Evolutionary conservation across 2,888 invertebrate species (phyloP).

Genomic region (Plemyria rubiginata): DNA sequence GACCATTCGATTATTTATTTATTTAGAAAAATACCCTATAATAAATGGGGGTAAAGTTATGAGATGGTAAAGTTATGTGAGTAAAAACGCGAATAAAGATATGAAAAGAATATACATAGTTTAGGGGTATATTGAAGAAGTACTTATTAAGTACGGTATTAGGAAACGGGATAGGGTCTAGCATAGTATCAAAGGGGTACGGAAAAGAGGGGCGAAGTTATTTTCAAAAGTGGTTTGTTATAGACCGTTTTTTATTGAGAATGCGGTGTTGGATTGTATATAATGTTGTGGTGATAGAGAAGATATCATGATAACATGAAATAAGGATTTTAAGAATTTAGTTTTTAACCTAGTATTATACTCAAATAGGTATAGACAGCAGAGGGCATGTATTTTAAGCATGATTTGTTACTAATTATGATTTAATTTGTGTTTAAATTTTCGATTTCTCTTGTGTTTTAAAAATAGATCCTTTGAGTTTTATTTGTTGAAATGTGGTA

Average conservation of each 20-base stretch:
- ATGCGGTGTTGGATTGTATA: not conserved
- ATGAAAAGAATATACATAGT: too few species aligned
- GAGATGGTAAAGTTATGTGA: too few species aligned
- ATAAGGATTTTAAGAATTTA: not conserved
- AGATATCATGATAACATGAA: not conserved
- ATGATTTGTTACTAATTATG: constrained; percentile 40
- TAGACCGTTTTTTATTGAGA: not conserved
- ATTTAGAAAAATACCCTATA: too few species aligned
- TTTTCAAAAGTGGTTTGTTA: too few species aligned
- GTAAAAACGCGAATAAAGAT: too few species aligned
- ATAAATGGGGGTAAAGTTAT: too few species aligned
- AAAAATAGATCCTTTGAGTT: constrained; percentile 21
- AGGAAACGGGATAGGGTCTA: too few species aligned
- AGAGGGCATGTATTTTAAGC: constrained; percentile 38
- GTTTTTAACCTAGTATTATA: not conserved
- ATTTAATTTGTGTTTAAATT: constrained; percentile 36
- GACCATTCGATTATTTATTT: too few species aligned
- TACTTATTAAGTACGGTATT: too few species aligned
- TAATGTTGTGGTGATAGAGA: not conserved
- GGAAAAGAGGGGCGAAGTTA: too few species aligned
- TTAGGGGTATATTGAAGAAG: too few species aligned
- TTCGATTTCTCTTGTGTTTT: constrained; percentile 29
- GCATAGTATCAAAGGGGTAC: too few species aligned
- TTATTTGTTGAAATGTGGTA: constrained; percentile 35
- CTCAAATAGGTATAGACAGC: not conserved